These are phyloP conservation scores for Agelaius phoeniceus DNA, from an alignment of 2,113 vertebrate genomes.

Conservation along the genomic window DNA sequence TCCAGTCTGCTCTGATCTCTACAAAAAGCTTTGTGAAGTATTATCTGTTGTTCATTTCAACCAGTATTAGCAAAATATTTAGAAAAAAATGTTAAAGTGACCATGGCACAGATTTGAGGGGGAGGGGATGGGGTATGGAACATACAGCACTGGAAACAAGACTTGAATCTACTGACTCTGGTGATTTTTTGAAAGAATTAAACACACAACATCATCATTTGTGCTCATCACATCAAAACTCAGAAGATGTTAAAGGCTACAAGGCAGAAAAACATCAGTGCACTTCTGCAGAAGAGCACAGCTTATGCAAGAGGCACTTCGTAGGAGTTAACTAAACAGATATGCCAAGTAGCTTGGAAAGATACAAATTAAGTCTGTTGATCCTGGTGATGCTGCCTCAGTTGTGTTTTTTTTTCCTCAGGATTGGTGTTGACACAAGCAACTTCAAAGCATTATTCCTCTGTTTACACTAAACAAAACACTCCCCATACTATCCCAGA, in stretches of 20 bases:
- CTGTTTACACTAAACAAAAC: constrained; percentile 46
- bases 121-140: neutral
- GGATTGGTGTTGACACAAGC: constrained; percentile 34
- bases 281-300: neutral
- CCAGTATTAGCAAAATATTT: neutral
- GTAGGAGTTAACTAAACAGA: neutral
- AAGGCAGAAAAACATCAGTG: neutral
- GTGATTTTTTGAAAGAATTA: neutral
- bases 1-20: neutral
- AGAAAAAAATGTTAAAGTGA: neutral
- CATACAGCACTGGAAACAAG: neutral
- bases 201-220: neutral
- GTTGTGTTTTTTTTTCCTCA: neutral
- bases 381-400: neutral
- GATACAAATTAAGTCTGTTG: constrained; percentile 32
- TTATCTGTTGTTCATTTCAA: neutral
- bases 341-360: neutral
- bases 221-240: neutral
- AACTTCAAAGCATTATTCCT: constrained; percentile 62
- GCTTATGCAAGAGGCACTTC: neutral
- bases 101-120: neutral
- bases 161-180: neutral
- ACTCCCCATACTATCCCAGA: constrained; percentile 10
- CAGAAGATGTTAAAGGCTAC: neutral
- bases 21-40: neutral